Evolutionary conservation across 2,113 vertebrate genomes (phyloP).

Genomic region (Dasyurus viverrinus): DNA sequence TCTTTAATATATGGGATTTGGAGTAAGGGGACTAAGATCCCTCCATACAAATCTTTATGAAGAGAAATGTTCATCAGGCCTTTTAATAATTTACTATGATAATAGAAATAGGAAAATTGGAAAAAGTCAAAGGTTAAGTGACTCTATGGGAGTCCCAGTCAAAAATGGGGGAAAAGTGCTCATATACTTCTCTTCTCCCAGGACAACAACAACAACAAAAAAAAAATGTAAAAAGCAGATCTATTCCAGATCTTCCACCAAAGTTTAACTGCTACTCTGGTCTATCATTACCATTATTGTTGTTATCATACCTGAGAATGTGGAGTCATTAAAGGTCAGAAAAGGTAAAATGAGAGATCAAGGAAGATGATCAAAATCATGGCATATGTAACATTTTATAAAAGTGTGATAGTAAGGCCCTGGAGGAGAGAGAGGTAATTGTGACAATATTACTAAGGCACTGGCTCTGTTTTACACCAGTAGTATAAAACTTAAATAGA

Average conservation of each 20-base stretch:
- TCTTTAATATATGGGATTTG: not conserved
- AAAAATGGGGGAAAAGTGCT: not conserved
- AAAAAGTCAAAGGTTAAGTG: not conserved
- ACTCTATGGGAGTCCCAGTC: not conserved
- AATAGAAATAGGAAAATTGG: not conserved
- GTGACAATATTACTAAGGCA: not conserved
- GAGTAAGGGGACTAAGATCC: not conserved
- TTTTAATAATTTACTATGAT: not conserved
- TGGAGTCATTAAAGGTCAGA: not conserved
- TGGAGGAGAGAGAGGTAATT: not conserved
- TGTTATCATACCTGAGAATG: not conserved
- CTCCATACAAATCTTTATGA: not conserved
- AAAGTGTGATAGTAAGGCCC: not conserved
- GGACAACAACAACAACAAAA: no score
- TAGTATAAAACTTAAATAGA: not conserved
- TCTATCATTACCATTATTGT: not conserved
- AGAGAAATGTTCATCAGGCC: not conserved
- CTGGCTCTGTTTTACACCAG: not conserved
- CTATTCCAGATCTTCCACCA: not conserved
- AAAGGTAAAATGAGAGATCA: not conserved
- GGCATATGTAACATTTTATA: not conserved
- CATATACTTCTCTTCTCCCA: not conserved
- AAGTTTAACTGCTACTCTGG: not conserved
- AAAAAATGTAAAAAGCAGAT: not conserved
- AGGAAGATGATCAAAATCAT: not conserved